phyloP scores from a whole-genome alignment of 2,888 invertebrate genomes.

The Philonicus albiceps region DNA sequence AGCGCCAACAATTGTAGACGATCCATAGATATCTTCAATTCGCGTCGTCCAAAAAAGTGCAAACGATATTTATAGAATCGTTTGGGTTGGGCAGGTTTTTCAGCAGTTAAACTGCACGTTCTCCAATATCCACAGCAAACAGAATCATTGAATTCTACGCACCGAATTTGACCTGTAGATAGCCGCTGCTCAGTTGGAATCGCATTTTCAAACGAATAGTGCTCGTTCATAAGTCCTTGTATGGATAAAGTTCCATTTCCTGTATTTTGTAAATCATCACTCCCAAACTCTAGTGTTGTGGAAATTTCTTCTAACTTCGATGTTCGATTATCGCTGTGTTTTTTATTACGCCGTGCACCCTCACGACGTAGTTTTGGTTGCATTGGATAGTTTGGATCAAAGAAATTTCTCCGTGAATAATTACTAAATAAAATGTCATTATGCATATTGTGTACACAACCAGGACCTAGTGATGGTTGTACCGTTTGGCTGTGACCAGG shows the following conservation, averaged over 20 bases:
- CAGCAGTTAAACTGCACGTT: constrained; percentile 58
- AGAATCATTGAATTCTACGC: constrained; percentile 54
- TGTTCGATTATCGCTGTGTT: not conserved
- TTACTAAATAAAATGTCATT: constrained; percentile 23
- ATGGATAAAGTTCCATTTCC: constrained; percentile 39
- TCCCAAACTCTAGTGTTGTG: constrained; percentile 39
- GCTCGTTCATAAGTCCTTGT: constrained; percentile 46
- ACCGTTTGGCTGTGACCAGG: constrained; percentile 48
- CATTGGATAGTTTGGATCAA: constrained; percentile 43
- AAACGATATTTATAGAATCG: constrained; percentile 62
- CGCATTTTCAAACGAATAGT: constrained; percentile 49
- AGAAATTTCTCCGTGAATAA: constrained; percentile 55
- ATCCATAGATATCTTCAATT: constrained; percentile 86
- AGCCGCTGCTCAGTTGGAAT: constrained; percentile 43
- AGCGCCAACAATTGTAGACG: constrained; percentile 89
- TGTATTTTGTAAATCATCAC: constrained; percentile 22
- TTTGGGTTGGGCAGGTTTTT: constrained; percentile 58
- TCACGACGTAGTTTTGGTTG: constrained; percentile 67
- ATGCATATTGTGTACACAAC: constrained; percentile 23
- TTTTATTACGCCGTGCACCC: constrained; percentile 32
- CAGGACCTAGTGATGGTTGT: not conserved
- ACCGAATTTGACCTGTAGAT: constrained; percentile 52
- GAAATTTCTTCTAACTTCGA: constrained; percentile 42
- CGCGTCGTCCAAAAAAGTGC: constrained; percentile 57
- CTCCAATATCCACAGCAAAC: constrained; percentile 61